Evolutionary conservation across 2,797 vertebrate species (phyloP), one percentile per base, ranked within the genome.

Genomic region (Gadopsis marmoratus): DNA sequence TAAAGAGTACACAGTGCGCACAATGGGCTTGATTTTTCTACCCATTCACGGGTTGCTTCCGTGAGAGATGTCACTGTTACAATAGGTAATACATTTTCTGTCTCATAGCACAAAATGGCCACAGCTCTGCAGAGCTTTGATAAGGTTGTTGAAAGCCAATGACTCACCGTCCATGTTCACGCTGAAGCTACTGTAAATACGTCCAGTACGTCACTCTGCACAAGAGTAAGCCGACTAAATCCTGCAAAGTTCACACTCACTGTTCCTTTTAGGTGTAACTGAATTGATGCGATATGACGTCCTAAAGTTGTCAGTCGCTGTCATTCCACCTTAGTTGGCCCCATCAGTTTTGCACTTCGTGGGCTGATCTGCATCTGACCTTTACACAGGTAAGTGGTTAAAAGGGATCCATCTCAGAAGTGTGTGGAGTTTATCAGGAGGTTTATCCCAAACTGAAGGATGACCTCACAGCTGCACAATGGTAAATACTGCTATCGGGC

Each of bases 61-160:
- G 21, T 71, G 56, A 67, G 48, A n/a, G 56, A 74, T 53, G 26
- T 59, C 48, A 43, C 54, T 50, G 45, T 65, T 39, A 58, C 9
- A 63, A 29, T 51, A 35, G 47, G 33, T 48, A 35, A 60, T 31
- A 51, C 14, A 26, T 70, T 31, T 61, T 39, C n/a, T 33, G 11
- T 65, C 11, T 23, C 7, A 33, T 13, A 12, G 64, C 55, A 51
- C 48, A 74, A 55, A 65, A 48, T 83, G 21, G 37, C 45, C 6
- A 1, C 29, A 47, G 50, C 58, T 33, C 74, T 76, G 76, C 53
- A 65, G 53, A 54, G 45, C 47, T 53, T 73, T 68, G 56, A 74
- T 74, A 60, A 59, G 10, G 29, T 62, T 72, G 72, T 79, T 74
- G 73, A 56, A 73, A 82, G 47, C 47, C 79, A 78, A 11, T 43